Evolutionary conservation across 2,888 invertebrate genomes (phyloP).

Genomic region (Cantharis rufa): DNA sequence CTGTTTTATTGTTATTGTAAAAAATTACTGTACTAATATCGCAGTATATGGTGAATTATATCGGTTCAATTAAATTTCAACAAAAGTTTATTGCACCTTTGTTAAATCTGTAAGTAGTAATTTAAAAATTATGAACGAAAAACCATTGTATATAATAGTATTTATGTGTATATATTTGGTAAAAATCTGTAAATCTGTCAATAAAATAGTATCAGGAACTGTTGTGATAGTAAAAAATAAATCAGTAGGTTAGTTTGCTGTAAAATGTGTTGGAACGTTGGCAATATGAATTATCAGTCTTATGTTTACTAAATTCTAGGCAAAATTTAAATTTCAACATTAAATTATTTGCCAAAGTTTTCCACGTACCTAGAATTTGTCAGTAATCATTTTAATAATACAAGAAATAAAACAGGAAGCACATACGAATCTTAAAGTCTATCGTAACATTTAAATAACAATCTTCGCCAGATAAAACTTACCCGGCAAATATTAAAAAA

Average conservation of each 20-base stretch:
- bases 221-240: conserved; percentile 43
- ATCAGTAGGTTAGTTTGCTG: conserved; percentile 39
- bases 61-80: conserved; percentile 8
- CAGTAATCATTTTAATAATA: conserved; percentile 36
- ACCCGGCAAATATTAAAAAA: conserved; percentile 22
- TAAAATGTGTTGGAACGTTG: conserved; percentile 52
- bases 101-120: conserved; percentile 4
- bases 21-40: conserved; percentile 53
- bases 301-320: conserved; percentile 39
- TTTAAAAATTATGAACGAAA: conserved; percentile 43
- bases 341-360: neutral
- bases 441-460: conserved; percentile 41
- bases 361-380: conserved; percentile 36
- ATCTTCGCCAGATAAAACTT: conserved; percentile 24
- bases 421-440: conserved; percentile 45
- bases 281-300: conserved; percentile 56
- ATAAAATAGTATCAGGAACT: conserved; percentile 55
- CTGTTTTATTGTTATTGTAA: conserved; percentile 42
- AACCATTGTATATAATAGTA: conserved; percentile 53
- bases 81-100: neutral
- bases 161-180: conserved; percentile 53
- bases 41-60: conserved; percentile 41
- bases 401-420: conserved; percentile 52
- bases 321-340: conserved; percentile 10
- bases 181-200: conserved; percentile 56